Evolutionary conservation across 2,113 vertebrate species (phyloP).

Genomic region (Chiloscyllium plagiosum): DNA sequence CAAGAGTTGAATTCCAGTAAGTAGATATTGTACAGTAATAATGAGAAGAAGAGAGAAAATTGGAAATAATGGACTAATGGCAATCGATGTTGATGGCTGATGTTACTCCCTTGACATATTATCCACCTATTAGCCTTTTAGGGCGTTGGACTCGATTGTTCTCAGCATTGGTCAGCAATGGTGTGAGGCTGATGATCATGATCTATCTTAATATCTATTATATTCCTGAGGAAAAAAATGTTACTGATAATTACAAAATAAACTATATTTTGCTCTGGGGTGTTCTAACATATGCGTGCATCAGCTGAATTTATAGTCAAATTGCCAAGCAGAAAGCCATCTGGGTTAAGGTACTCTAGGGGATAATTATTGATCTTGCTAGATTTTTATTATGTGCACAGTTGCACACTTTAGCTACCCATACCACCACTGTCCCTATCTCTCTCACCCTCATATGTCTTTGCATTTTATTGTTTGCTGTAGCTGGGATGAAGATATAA

Average conservation of each 20-base stretch:
- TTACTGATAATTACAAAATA: not conserved
- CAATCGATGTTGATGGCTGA: not conserved
- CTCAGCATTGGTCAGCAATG: not conserved
- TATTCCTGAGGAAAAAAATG: not conserved
- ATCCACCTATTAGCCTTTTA: not conserved
- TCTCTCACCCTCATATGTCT: not conserved
- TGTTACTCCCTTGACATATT: not conserved
- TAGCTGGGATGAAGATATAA: too few species aligned
- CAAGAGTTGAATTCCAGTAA: too few species aligned
- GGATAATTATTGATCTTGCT: not conserved
- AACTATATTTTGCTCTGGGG: not conserved
- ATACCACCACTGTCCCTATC: not conserved
- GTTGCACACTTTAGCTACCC: not conserved
- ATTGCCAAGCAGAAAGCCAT: not conserved
- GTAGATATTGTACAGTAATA: too few species aligned
- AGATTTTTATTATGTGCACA: not conserved
- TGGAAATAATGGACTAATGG: too few species aligned
- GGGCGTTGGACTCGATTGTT: not conserved
- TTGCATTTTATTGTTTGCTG: too few species aligned
- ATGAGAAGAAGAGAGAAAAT: too few species aligned
- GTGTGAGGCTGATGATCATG: not conserved
- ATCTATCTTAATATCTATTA: not conserved
- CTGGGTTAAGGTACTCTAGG: not conserved
- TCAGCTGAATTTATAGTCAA: not conserved
- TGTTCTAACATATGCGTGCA: not conserved